Evolutionary conservation across 2,888 invertebrate genomes (phyloP).

Genomic region (Deilephila porcellus): DNA sequence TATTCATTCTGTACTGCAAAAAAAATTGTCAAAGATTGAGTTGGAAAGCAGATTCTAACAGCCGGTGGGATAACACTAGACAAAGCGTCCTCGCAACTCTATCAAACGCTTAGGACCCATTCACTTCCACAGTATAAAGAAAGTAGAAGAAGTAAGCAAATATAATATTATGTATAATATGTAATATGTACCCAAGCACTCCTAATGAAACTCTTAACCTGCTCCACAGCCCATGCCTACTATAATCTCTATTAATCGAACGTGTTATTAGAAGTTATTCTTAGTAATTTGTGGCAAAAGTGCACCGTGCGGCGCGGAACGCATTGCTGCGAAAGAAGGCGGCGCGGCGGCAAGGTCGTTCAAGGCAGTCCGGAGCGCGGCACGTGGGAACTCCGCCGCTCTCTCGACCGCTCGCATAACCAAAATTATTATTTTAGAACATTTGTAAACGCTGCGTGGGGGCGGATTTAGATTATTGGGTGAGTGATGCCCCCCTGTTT

Average conservation of each 20-base stretch:
- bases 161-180: neutral
- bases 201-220: neutral
- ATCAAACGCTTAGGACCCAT: no score
- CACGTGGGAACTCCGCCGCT: constrained; percentile 67
- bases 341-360: constrained; percentile 72
- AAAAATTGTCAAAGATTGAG: no score
- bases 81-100: no score
- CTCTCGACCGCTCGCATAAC: constrained; percentile 38
- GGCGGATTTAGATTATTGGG: neutral
- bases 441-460: constrained; percentile 19
- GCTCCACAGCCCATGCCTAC: no score
- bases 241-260: no score
- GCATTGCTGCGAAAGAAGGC: constrained; percentile 53
- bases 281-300: neutral
- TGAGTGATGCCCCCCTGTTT: neutral
- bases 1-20: no score
- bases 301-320: neutral
- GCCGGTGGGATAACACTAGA: no score
- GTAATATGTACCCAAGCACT: neutral
- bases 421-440: constrained; percentile 44
- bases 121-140: no score
- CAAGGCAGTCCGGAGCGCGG: constrained; percentile 70
- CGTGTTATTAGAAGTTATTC: no score
- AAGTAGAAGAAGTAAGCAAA: no score
- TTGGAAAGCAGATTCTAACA: no score